phyloP scores from a whole-genome alignment of 2,113 vertebrate genomes.

The Notothenia rossii region DNA sequence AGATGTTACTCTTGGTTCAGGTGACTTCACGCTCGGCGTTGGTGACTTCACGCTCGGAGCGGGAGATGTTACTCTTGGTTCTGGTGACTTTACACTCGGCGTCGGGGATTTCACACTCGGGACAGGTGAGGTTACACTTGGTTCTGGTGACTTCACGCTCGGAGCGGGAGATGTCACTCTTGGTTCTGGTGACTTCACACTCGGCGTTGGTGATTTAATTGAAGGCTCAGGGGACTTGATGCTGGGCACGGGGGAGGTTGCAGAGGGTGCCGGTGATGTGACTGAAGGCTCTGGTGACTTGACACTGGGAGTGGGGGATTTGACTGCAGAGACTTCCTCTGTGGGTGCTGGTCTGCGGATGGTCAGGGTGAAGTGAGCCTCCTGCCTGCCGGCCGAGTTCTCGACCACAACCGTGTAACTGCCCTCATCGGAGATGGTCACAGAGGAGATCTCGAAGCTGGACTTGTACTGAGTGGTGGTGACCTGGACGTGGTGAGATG shows the following conservation, averaged over 20 bases:
- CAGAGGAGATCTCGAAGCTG: constrained; percentile 91
- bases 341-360: constrained; percentile 85
- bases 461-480: constrained; percentile 94
- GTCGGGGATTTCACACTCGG: constrained; percentile 77
- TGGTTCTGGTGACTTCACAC: constrained; percentile 68
- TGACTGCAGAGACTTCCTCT: constrained; percentile 86
- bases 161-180: too few relatives aligned
- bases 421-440: constrained; percentile 92
- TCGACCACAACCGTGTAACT: constrained; percentile 93
- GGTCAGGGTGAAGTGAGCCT: constrained; percentile 92
- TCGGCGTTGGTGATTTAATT: constrained; percentile 68
- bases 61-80: constrained; percentile 84
- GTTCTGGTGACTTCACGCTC: constrained; percentile 67
- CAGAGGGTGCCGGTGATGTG: constrained; percentile 58
- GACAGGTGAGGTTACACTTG: constrained; percentile 68
- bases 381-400: constrained; percentile 93
- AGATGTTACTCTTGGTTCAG: constrained; percentile 83
- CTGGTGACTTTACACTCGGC: constrained; percentile 83
- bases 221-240: constrained; percentile 64
- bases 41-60: constrained; percentile 78
- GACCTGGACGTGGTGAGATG: constrained; percentile 87
- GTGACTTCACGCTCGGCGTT: constrained; percentile 80
- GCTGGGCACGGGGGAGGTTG: constrained; percentile 61
- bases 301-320: constrained; percentile 86
- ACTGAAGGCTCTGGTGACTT: constrained; percentile 87